Evolutionary conservation across 2,888 invertebrate species (phyloP), one percentile per base, ranked within the genome.

Genomic region (Sarcophaga rosellei): DNA sequence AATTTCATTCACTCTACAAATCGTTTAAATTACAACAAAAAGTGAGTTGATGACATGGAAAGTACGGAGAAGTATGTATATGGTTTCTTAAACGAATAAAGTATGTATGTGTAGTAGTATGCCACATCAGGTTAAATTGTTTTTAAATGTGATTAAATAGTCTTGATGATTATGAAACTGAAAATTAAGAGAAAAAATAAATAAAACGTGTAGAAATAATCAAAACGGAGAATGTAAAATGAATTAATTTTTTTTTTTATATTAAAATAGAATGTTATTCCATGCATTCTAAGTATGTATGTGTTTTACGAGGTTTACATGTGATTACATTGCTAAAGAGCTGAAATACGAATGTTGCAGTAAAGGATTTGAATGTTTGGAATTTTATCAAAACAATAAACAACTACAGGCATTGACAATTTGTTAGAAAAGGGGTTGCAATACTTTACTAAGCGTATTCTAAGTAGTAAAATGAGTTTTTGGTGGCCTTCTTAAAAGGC

Each of bases 1-100:
- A 81, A 47, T 68, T 68, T 63, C 65, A 73, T 12, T 63, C 81
- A 68, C 68, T 65, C 12, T 11, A 57, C 35, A 80, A 83, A 83
- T 66, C 44, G 47, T 53, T 79, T 25, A 73, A 62, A 61, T 44
- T 57, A 45, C 23, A 73, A 47, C 47, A 35, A 68, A 47, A 65
- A n/a, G 8, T 12, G 1, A 17, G 65, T 35, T 12, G 17, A 53
- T 53, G 53, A 53, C 4, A 53, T 53, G 53, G 2, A 17, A 17
- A 53, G 17, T 53, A 53, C 15, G 53, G 1, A 2, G 12, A 25
- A 20, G n/a, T n/a, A n/a, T n/a, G n/a, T n/a, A n/a, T 35, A 47
- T 66, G 57, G 17, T 65, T 73, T 65, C 23, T 61, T 61, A 66
- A 80, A 25, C 44, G 23, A 59, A 59, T 73, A 25, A 59, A 61